These are phyloP conservation scores for Pelobates cultripes DNA, from an alignment of 2,797 vertebrate genomes.

Conservation along the genomic window DNA sequence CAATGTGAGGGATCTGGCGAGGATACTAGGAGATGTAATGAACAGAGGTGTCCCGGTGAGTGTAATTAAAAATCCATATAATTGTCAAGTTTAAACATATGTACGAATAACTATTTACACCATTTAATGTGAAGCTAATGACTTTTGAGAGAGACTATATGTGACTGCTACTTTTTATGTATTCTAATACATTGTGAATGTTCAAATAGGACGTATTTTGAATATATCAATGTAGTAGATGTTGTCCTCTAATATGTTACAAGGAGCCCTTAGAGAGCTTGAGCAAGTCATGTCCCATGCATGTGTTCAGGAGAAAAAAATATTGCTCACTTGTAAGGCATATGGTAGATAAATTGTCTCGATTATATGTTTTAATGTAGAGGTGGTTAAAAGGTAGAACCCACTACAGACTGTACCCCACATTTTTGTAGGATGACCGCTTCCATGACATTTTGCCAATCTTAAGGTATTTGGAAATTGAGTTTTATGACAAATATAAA, in stretches of 20 bases:
- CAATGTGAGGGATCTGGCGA: constrained; percentile 91
- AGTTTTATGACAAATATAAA: too few species aligned
- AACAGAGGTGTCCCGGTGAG: constrained; percentile 96
- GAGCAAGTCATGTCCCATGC: background rate
- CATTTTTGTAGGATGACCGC: too few species aligned
- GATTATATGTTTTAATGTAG: too few species aligned
- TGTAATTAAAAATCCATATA: constrained; percentile 3
- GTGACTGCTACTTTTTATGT: too few species aligned
- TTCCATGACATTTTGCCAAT: too few species aligned
- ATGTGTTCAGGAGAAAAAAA: background rate
- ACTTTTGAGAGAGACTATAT: too few species aligned
- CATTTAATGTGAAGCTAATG: background rate
- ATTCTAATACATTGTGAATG: background rate
- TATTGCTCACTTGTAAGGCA: background rate
- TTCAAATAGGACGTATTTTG: background rate
- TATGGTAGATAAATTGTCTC: background rate
- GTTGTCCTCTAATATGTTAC: constrained; percentile 18
- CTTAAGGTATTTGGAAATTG: too few species aligned
- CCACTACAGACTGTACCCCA: too few species aligned
- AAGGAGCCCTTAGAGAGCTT: background rate
- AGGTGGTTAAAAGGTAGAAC: too few species aligned
- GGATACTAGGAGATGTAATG: constrained; percentile 92
- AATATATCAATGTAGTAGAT: background rate
- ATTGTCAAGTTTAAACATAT: background rate
- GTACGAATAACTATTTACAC: background rate